Evolutionary conservation across 2,113 vertebrate genomes (phyloP).

Genomic region (Anarhynchus alexandrinus): DNA sequence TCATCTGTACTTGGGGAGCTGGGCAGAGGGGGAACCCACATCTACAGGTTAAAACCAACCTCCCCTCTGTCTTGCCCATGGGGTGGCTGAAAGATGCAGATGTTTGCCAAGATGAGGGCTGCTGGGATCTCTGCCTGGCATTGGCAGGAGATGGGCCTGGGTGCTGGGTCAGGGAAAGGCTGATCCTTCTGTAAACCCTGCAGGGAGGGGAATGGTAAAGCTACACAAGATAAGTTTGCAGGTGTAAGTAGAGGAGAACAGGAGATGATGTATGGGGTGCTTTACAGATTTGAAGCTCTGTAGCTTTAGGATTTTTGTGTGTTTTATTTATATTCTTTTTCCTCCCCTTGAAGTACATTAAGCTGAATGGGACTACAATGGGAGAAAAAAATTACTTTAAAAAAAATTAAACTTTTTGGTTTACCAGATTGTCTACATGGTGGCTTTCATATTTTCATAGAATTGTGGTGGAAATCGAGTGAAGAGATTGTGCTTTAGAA

Average conservation of each 20-base stretch:
- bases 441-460: not conserved
- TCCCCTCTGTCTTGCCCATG: fast-evolving
- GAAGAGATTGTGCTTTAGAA: not conserved
- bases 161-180: not conserved
- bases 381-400: not conserved
- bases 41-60: not conserved
- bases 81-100: fast-evolving
- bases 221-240: not conserved
- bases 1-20: fast-evolving
- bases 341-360: fast-evolving
- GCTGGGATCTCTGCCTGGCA: not conserved
- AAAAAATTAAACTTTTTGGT: not conserved
- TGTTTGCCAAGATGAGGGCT: not conserved
- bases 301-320: not conserved
- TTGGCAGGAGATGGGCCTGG: not conserved
- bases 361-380: not conserved
- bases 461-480: not conserved
- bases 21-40: not conserved
- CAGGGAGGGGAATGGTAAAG: not conserved
- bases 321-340: not conserved
- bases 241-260: not conserved
- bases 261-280: fast-evolving
- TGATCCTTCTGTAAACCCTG: not conserved
- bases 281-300: not conserved
- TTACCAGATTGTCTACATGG: not conserved